These are phyloP conservation scores for Thecophora atra DNA, from an alignment of 2,888 invertebrate genomes.

Conservation along the genomic window DNA sequence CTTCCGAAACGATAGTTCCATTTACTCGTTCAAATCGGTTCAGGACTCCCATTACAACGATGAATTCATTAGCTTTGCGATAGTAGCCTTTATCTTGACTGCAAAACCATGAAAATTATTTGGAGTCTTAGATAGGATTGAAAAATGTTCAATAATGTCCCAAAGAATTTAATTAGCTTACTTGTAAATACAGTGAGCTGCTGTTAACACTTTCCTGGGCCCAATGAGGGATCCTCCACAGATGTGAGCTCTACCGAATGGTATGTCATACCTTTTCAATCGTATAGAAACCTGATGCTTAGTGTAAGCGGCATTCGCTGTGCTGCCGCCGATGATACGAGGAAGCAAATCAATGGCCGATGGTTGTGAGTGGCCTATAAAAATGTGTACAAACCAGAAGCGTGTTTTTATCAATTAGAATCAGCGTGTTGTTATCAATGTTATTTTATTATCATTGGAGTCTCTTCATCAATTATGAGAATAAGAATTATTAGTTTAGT, in stretches of 20 bases:
- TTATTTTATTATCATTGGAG: too few relatives aligned
- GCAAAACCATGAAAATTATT: background rate
- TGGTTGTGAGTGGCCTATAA: background rate
- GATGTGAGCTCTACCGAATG: constrained; percentile 60
- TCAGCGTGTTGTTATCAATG: too few relatives aligned
- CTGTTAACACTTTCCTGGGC: constrained; percentile 59
- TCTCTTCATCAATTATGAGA: too few relatives aligned
- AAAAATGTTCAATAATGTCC: background rate
- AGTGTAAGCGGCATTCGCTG: constrained; percentile 47
- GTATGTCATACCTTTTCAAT: constrained; percentile 51
- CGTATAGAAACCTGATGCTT: constrained; percentile 61
- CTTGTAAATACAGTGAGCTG: constrained; percentile 62
- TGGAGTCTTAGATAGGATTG: background rate
- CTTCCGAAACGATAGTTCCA: constrained; percentile 57
- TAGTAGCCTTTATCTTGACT: constrained; percentile 54
- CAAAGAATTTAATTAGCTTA: constrained; percentile 47
- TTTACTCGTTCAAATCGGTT: constrained; percentile 55
- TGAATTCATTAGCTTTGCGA: constrained; percentile 57
- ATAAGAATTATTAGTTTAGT: too few relatives aligned
- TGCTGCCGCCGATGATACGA: constrained; percentile 59
- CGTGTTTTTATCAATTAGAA: background rate
- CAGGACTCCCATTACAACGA: constrained; percentile 61
- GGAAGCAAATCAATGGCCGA: constrained; percentile 30
- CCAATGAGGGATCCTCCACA: constrained; percentile 61
- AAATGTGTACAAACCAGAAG: background rate